A percentile compares a stretch with the other conserved stretches of the same genome.
These are phyloP conservation scores for Hypocryptadius cinnamomeus DNA, from an alignment of 2,113 vertebrate genomes.

Conservation along the genomic window DNA sequence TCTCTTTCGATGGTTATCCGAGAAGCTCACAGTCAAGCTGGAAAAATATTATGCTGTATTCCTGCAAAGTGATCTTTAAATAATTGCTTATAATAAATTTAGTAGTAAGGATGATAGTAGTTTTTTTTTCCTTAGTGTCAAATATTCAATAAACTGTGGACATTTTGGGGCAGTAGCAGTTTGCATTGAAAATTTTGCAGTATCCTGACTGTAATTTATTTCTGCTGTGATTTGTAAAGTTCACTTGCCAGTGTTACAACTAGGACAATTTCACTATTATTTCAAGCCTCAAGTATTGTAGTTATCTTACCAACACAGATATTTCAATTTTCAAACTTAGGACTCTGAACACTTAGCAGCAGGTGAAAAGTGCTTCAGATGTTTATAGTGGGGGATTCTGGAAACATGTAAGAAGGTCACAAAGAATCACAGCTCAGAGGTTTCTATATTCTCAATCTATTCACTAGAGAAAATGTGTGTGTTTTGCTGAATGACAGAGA, in stretches of 20 bases:
- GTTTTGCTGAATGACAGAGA: not conserved
- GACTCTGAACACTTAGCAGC: not conserved
- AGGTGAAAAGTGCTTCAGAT: not conserved
- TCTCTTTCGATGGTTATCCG: constrained; percentile 1
- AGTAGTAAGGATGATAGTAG: not conserved
- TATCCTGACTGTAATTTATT: not conserved
- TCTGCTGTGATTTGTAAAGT: not conserved
- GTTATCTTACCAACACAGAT: not conserved
- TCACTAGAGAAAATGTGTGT: not conserved
- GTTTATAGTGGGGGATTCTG: not conserved
- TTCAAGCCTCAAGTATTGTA: not conserved
- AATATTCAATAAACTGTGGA: not conserved
- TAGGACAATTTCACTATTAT: not conserved
- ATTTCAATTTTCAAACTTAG: not conserved
- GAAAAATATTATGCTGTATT: constrained; percentile 8
- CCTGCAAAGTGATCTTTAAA: not conserved
- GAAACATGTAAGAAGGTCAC: not conserved
- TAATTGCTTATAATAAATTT: constrained; percentile 14
- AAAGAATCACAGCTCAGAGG: not conserved
- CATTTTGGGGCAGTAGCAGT: not conserved
- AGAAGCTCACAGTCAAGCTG: not conserved
- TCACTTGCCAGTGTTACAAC: not conserved
- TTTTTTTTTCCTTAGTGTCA: constrained; percentile 7
- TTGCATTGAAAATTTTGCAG: not conserved
- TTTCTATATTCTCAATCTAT: not conserved